Percentiles rank a stretch among this genome's conserved stretches.
phyloP scores from a whole-genome alignment of 2,888 invertebrate genomes.

The Alloplasta piceator region DNA sequence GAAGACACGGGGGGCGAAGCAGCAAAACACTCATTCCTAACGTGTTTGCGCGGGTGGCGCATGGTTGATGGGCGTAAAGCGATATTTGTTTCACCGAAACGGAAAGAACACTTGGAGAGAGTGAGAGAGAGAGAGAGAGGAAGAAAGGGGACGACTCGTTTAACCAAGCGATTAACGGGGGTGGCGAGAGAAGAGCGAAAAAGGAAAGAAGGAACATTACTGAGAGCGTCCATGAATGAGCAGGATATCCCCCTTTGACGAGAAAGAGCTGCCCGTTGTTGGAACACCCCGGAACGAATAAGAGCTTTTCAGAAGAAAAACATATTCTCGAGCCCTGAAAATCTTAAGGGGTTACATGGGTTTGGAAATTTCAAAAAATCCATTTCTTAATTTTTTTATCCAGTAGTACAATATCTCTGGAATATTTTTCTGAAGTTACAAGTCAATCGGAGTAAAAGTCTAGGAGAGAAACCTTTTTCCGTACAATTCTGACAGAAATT shows the following conservation, averaged over 20 bases:
- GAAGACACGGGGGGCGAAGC: constrained; percentile 33
- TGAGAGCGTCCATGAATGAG: constrained; percentile 47
- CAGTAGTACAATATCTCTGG: no score
- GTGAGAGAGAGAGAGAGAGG: no score
- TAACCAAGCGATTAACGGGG: constrained; percentile 73
- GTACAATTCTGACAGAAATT: no score
- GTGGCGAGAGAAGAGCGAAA: constrained; percentile 47
- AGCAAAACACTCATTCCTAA: constrained; percentile 53
- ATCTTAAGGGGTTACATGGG: no score
- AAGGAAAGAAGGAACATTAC: constrained; percentile 58
- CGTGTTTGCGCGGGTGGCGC: constrained; percentile 41
- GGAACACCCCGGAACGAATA: constrained; percentile 30
- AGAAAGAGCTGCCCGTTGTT: constrained; percentile 10
- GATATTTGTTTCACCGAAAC: constrained; percentile 76
- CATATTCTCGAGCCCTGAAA: neutral
- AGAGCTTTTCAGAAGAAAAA: constrained; percentile 9
- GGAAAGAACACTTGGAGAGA: constrained; percentile 73
- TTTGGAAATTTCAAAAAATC: no score
- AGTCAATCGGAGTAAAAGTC: no score
- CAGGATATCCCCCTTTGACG: constrained; percentile 58
- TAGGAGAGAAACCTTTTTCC: no score
- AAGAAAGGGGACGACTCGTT: constrained; percentile 68
- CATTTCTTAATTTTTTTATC: no score
- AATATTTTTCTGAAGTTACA: no score
- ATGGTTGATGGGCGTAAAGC: constrained; percentile 30